phyloP scores from a whole-genome alignment of 2,888 invertebrate species.

The Altica lythri region DNA sequence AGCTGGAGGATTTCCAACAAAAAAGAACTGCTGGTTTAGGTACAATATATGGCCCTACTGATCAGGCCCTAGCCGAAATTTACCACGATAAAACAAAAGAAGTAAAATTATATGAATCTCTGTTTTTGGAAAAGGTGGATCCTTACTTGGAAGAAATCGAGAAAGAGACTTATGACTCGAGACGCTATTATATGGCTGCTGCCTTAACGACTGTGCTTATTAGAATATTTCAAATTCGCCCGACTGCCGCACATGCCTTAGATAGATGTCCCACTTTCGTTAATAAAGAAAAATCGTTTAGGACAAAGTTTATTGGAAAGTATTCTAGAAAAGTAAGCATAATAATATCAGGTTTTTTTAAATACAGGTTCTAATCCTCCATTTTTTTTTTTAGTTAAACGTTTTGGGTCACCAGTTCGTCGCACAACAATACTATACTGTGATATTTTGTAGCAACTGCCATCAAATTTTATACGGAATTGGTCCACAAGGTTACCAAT shows the following conservation, averaged over 20 bases:
- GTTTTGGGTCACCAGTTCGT: constrained; percentile 89
- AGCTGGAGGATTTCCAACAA: constrained; percentile 79
- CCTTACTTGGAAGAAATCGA: constrained; percentile 69
- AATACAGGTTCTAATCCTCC: too few species aligned
- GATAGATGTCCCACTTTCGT: constrained; percentile 85
- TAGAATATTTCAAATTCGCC: constrained; percentile 74
- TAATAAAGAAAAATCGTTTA: constrained; percentile 79
- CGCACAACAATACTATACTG: constrained; percentile 85
- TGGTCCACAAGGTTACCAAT: constrained; percentile 96
- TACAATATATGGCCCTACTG: constrained; percentile 86
- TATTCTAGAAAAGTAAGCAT: constrained; percentile 44
- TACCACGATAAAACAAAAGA: constrained; percentile 80
- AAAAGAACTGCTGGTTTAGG: constrained; percentile 90
- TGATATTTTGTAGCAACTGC: constrained; percentile 93
- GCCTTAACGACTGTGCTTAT: constrained; percentile 80
- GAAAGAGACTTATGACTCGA: constrained; percentile 64
- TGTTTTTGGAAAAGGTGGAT: constrained; percentile 74
- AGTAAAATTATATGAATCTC: constrained; percentile 70
- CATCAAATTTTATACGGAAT: constrained; percentile 91
- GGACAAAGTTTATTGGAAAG: constrained; percentile 67
- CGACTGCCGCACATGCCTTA: constrained; percentile 62
- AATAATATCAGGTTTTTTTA: not conserved
- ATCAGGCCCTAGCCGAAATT: constrained; percentile 77
- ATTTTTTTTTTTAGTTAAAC: constrained; percentile 62
- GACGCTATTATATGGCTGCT: constrained; percentile 72